phyloP scores from a whole-genome alignment of 1,140 invertebrate species.

The Mesaphorura yosii region DNA sequence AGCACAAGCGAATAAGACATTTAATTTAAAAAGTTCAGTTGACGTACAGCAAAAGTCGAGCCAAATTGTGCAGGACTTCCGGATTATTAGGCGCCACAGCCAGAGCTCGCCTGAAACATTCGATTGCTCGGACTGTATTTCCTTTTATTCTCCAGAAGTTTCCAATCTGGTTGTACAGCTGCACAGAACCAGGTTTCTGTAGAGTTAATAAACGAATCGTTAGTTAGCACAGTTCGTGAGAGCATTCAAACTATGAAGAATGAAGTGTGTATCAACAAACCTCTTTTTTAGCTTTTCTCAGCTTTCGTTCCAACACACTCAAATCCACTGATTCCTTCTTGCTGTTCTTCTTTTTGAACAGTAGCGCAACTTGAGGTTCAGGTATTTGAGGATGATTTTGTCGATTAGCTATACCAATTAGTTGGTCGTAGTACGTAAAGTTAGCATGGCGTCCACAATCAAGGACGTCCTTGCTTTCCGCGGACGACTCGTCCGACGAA shows the following conservation, averaged over 20 bases:
- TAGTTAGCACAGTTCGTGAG: background rate
- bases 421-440: constrained; percentile 75
- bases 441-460: constrained; percentile 62
- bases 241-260: background rate
- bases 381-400: constrained; percentile 53
- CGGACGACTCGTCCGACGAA: background rate
- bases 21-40: background rate
- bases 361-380: constrained; percentile 57
- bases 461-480: constrained; percentile 33
- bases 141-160: constrained; percentile 70
- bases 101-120: constrained; percentile 72
- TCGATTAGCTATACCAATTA: constrained; percentile 65
- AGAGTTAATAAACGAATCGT: constrained; percentile 30
- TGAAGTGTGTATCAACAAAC: constrained; percentile 33
- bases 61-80: constrained; percentile 69
- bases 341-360: constrained; percentile 60
- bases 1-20: background rate
- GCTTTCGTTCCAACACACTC: constrained; percentile 57
- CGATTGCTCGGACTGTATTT: constrained; percentile 67
- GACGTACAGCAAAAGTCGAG: constrained; percentile 51
- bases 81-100: constrained; percentile 74
- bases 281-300: constrained; percentile 69
- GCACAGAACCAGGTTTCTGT: constrained; percentile 70
- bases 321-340: constrained; percentile 61
- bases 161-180: constrained; percentile 76